Evolutionary conservation across 2,888 invertebrate genomes (phyloP), one percentile per base, ranked within the genome.

Genomic region (Hololepta plana): DNA sequence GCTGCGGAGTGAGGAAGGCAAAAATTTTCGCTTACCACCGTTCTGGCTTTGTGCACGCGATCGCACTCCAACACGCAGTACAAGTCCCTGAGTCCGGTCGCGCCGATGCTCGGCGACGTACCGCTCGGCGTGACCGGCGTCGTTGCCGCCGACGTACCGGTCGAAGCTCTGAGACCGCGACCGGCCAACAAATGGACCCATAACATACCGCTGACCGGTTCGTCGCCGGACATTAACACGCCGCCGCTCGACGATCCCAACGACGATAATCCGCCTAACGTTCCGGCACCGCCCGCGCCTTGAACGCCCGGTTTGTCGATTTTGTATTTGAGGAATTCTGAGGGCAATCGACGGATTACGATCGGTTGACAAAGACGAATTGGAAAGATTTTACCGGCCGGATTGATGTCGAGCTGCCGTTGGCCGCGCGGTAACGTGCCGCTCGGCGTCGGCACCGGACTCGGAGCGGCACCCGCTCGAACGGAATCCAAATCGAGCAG

Each of bases 31-130:
- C 64, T 55, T 38, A 67, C 91, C 45, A 93, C 93, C 13, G 93
- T 95, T 30, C 95, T 63, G 15, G 93, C 95, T 59, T 91, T 91
- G 57, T 95, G 93, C 24, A 91, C 82, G 31, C 90, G 69, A 57
- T 95, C 95, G 47, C 95, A 88, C 55, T 98, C 96, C 33, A 98
- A 63, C 16, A 98, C 96, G 53, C 96, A 96, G 55, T 98, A 98
- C 32, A 98, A 62, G 56, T 98, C 96, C 34, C 91, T 61, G 35
- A 70, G 54, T 15, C 63, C 62, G 24, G 62, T 60, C 27, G 59
- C 54, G 46, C 51, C 46, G 33, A 53, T 51, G 26, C 41, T 47
- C 7, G 55, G 64, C 2, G 60, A 47, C 1, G 59, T 54, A 1
- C 62, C 57, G 1, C 64, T 62, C 1, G 67, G 67, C 1, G 72